A percentile compares a stretch with the other conserved stretches of the same genome.
Conservation (phyloP, 2,888 invertebrate genomes). For the Stenolophus ochropezus region DNA sequence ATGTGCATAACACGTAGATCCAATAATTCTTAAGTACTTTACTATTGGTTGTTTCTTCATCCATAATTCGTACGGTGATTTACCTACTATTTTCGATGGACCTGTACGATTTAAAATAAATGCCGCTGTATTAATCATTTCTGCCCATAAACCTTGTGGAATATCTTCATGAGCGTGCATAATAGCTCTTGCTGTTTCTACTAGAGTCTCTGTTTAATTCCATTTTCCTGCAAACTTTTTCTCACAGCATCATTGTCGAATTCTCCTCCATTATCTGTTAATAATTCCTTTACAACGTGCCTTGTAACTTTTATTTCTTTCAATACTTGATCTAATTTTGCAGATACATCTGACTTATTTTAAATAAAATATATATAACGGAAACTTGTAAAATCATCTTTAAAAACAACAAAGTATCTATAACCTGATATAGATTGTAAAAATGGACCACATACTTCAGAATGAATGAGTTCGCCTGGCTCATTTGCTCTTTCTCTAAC, state of each 20-base stretch:
- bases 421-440: not conserved
- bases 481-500: conserved; percentile 59
- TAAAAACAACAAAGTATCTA: conserved; percentile 29
- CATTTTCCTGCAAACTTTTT: conserved; percentile 5
- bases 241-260: no score
- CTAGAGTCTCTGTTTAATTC: conserved; percentile 38
- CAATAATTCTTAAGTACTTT: conserved; percentile 63
- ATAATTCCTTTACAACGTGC: no score
- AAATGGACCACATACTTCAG: conserved; percentile 66
- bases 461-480: conserved; percentile 63
- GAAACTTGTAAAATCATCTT: conserved; percentile 34
- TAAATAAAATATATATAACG: conserved; percentile 14
- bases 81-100: conserved; percentile 62
- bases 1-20: conserved; percentile 57
- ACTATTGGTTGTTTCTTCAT: conserved; percentile 61
- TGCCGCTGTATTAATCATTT: conserved; percentile 60
- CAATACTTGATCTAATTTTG: not conserved
- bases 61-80: conserved; percentile 64
- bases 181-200: conserved; percentile 38
- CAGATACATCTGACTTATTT: conserved; percentile 10
- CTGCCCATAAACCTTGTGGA: conserved; percentile 62
- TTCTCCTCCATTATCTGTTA: no score
- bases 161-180: conserved; percentile 53
- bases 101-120: conserved; percentile 63
- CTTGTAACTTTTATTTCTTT: not conserved